Evolutionary conservation across 1,140 invertebrate species (phyloP).

Genomic region (Diachasma alloeum): DNA sequence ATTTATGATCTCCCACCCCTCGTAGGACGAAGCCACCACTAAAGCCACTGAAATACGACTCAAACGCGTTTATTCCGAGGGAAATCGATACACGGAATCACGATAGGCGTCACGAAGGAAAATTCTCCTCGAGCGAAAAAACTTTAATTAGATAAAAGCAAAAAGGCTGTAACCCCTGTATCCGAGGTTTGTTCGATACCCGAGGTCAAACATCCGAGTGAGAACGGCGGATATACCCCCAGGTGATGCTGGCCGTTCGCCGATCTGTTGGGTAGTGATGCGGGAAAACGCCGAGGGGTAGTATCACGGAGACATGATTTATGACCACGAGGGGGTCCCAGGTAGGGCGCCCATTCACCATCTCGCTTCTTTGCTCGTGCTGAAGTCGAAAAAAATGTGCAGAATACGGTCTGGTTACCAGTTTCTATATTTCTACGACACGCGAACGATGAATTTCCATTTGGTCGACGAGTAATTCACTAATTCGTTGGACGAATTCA

Average conservation of each 20-base stretch:
- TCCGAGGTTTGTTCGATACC: not conserved
- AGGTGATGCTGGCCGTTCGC: slow-evolving; percentile 59
- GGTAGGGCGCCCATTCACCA: slow-evolving; percentile 55
- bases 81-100: not conserved
- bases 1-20: slow-evolving; percentile 60
- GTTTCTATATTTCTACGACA: slow-evolving; percentile 33
- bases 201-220: slow-evolving; percentile 31
- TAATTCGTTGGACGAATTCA: too few species aligned
- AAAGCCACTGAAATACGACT: slow-evolving; percentile 18
- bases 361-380: not conserved
- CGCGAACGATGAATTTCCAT: slow-evolving; percentile 9
- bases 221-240: slow-evolving; percentile 39
- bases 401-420: slow-evolving; percentile 23
- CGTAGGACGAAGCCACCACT: not conserved
- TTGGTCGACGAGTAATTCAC: too few species aligned
- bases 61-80: slow-evolving; percentile 23
- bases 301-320: slow-evolving; percentile 62
- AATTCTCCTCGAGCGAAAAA: not conserved
- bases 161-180: slow-evolving; percentile 3
- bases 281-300: slow-evolving; percentile 51
- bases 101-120: slow-evolving; percentile 38
- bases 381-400: not conserved
- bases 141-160: not conserved
- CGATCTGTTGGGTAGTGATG: slow-evolving; percentile 51
- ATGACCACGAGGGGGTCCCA: slow-evolving; percentile 56